Evolutionary conservation across 2,888 invertebrate species (phyloP), one percentile per base, ranked within the genome.

Genomic region (Mactromeris polynyma): DNA sequence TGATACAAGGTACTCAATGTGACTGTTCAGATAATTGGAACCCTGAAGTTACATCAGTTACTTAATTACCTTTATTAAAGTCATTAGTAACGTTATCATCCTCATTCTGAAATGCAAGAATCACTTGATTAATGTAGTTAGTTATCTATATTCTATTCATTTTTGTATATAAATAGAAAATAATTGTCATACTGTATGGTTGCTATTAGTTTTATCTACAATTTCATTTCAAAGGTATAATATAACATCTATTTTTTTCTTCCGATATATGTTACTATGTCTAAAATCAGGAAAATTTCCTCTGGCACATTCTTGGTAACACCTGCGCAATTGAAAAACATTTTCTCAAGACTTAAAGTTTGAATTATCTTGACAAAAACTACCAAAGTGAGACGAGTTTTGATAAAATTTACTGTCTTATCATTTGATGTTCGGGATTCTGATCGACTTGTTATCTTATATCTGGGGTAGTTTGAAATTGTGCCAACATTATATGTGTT

Each of bases 301-400:
- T n/a, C 33, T 73, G 73, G 73, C 73, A 73, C 73, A 73, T 73
- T 73, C 73, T 33, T 73, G 36, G 73, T 36, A 73, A 69, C 84
- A 84, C 84, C 84, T 84, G 84, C 78, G 36, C 3, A 78, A 77
- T 84, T 77, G 69, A 78, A 78, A 82, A 73, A 51, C 78, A 78
- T 84, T 84, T 78, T 38, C 78, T 38, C 31, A 78, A 46, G 46
- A 81, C 81, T 54, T 58, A 19, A 64, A 73, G 14, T 73, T 73
- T 33, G 73, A 73, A 73, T 84, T 84, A 84, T 81, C 85, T 85
- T 64, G 26, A 85, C 33, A 85, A 85, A 85, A 85, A 58, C 17
- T 54, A 46, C 38, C 19, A 46, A 51, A 19, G 33, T 73, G 19
- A 73, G 73, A 73, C 51, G 11, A 40, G 46, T 38, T 80, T 80